Evolutionary conservation across 2,888 invertebrate species (phyloP).

Genomic region (Agrochola lychnidis): DNA sequence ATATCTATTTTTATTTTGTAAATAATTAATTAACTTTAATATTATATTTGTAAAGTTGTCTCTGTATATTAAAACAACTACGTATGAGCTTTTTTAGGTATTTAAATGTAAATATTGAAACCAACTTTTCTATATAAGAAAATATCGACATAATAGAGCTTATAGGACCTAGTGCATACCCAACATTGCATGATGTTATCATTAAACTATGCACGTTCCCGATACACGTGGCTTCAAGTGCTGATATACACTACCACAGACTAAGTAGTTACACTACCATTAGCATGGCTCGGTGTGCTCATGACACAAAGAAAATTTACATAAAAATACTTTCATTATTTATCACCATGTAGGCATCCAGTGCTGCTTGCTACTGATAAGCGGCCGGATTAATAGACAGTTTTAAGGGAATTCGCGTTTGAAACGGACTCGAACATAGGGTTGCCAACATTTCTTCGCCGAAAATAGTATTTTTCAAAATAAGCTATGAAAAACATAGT

Average conservation of each 20-base stretch:
- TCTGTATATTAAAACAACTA: too few species aligned
- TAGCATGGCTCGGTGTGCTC: background rate
- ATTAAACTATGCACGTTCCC: conserved; percentile 30
- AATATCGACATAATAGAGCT: background rate
- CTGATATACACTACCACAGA: conserved; percentile 40
- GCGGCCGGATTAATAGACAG: background rate
- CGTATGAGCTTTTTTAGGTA: too few species aligned
- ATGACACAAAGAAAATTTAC: conserved; percentile 18
- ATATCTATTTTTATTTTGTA: too few species aligned
- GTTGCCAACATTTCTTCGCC: too few species aligned
- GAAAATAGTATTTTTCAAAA: too few species aligned
- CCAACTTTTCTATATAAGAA: background rate
- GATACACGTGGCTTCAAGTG: conserved; percentile 50
- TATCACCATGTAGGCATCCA: background rate
- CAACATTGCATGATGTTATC: conserved; percentile 41
- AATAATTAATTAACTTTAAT: too few species aligned
- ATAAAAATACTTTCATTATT: conserved; percentile 13
- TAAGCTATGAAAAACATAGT: too few species aligned
- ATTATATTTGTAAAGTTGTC: too few species aligned
- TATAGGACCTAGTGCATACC: too few species aligned
- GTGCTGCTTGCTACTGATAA: background rate
- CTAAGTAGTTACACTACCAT: conserved; percentile 14
- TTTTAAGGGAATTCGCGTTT: background rate
- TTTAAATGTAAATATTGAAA: too few species aligned
- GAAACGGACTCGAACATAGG: too few species aligned